Evolutionary conservation across 2,113 vertebrate species (phyloP), one percentile per base, ranked within the genome.

Genomic region (Siphamia tubifer): DNA sequence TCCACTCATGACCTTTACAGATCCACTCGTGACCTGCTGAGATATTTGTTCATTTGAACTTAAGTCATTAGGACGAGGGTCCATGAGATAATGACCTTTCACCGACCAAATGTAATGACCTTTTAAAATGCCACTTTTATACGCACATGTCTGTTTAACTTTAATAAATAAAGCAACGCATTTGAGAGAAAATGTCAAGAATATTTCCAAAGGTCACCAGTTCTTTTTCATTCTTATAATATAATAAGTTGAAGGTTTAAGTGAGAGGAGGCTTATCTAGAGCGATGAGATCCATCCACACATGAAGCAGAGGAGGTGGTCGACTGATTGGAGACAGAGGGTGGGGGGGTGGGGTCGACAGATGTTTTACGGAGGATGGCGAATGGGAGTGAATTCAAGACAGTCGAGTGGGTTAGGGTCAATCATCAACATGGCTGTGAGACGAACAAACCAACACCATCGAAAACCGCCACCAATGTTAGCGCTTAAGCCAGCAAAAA

Each of bases 401-500:
- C 56, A 42, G 21, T 27, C 0, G 17, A 42, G 5, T 16, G 6
- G 40, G 66, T 78, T 77, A 61, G 27, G 43, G n/a, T 57, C 20
- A 72, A 77, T 85, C 53, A 80, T 52, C 30, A 45, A 34, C 31
- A 64, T 24, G 24, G 71, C 58, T 34, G 30, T 31, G 44, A 71
- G 34, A 11, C 8, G 13, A 48, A 74, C 51, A 67, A 60, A 63
- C 57, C 57, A 65, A 3, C 65, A 72, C 54, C 47, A 72, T 3
- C 2, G 32, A 31, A 30, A 69, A 71, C 84, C 71, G 65, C 55
- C 82, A 85, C 84, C 84, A 52, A 20, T 38, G 61, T 87, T 79
- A 87, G 71, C 64, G 38, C 51, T 44, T 44, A 24, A 60, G 47
- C 57, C 36, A 48, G 38, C 32, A 30, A 38, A 44, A 21, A 54